Percentiles rank a stretch among this genome's conserved stretches.
phyloP scores from a whole-genome alignment of 2,797 vertebrate species.

The Threskiornis aethiopicus region DNA sequence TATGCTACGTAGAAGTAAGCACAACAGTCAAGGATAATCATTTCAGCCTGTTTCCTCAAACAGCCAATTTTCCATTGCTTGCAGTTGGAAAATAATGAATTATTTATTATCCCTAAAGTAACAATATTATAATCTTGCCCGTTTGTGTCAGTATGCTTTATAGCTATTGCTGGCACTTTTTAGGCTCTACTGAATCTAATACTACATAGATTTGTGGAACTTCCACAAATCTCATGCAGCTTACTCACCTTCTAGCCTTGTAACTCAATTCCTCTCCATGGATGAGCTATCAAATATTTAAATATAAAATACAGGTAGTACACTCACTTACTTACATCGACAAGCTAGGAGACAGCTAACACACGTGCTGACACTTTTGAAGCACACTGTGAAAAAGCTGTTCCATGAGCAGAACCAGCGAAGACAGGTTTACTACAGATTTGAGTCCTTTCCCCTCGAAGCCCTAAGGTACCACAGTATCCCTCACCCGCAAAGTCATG shows the following conservation, averaged over 20 bases:
- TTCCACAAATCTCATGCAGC: background rate
- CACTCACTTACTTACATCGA: background rate
- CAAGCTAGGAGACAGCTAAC: background rate
- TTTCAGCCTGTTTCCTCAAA: background rate
- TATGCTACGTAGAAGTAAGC: background rate
- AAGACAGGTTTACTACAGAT: background rate
- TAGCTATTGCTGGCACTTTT: background rate
- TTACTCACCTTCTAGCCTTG: background rate
- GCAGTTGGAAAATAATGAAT: background rate
- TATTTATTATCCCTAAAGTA: background rate
- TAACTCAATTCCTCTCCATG: background rate
- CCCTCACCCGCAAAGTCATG: fast-evolving
- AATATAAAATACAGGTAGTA: background rate
- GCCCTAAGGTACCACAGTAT: background rate
- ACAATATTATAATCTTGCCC: background rate
- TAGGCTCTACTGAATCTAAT: background rate
- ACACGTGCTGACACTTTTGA: background rate
- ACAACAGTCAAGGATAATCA: background rate
- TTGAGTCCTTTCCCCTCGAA: background rate
- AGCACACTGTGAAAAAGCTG: background rate
- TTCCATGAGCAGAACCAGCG: background rate
- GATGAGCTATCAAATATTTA: background rate
- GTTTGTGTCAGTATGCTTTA: background rate
- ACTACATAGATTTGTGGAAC: background rate
- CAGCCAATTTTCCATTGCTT: background rate